These are phyloP conservation scores for Molothrus ater DNA, from an alignment of 2,797 vertebrate genomes.

Conservation along the genomic window DNA sequence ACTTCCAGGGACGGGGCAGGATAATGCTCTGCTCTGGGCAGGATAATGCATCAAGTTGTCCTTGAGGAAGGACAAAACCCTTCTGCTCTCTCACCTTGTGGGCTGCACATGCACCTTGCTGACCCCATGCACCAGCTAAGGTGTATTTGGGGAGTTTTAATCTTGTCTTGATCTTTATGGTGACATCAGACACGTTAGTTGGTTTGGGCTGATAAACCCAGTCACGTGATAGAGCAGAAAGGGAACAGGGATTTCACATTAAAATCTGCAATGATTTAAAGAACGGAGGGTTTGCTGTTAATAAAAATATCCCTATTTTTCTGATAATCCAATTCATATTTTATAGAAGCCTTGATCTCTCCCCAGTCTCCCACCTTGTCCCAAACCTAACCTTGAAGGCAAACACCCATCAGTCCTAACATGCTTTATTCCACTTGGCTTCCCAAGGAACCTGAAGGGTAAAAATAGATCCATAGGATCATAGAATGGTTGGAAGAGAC, in stretches of 20 bases:
- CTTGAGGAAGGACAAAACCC: background rate
- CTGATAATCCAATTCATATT: background rate
- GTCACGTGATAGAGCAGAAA: background rate
- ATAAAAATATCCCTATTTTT: background rate
- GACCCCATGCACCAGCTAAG: background rate
- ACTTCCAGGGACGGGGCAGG: background rate
- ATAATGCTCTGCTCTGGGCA: background rate
- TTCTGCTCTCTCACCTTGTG: background rate
- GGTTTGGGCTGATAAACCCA: background rate
- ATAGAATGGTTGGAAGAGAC: background rate
- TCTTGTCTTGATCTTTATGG: background rate
- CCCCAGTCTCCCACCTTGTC: background rate
- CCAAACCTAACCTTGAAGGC: background rate
- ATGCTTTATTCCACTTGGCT: background rate
- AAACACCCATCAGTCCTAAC: background rate
- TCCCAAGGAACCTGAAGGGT: background rate
- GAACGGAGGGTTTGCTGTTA: background rate
- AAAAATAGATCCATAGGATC: background rate
- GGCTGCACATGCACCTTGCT: fast-evolving
- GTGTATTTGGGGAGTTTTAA: background rate
- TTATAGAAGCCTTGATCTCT: background rate
- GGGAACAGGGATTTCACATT: background rate
- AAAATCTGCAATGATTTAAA: background rate
- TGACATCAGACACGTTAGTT: background rate
- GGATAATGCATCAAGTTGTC: background rate